These are phyloP conservation scores for Rhizoglyphus robini DNA, from an alignment of 1,140 invertebrate species.

Conservation along the genomic window DNA sequence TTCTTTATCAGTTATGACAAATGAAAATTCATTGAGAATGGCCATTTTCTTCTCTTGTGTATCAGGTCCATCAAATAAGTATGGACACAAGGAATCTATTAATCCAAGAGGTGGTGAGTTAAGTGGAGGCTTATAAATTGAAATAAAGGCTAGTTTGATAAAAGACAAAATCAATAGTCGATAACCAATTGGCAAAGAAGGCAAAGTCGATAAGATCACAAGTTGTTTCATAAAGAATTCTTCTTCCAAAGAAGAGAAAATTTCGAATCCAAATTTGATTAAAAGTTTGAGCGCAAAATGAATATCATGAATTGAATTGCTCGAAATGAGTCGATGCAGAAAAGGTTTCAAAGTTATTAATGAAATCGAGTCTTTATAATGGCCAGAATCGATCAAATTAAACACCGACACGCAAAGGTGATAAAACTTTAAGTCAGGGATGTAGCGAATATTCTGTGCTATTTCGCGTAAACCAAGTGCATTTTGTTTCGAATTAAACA, in stretches of 20 bases:
- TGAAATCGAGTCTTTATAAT: slow-evolving; percentile 7
- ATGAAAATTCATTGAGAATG: slow-evolving; percentile 19
- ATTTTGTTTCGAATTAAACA: slow-evolving; percentile 4
- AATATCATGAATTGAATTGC: slow-evolving; percentile 15
- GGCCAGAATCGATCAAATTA: background rate
- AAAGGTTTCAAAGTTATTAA: slow-evolving; percentile 21
- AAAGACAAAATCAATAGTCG: slow-evolving; percentile 24
- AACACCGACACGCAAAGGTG: background rate
- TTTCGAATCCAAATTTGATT: slow-evolving; percentile 20
- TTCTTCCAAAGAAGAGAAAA: slow-evolving; percentile 24
- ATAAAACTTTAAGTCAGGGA: background rate
- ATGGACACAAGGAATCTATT: slow-evolving; percentile 7
- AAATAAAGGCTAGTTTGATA: slow-evolving; percentile 1
- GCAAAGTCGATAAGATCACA: slow-evolving; percentile 20
- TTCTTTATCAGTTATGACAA: slow-evolving; percentile 9
- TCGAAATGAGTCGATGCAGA: slow-evolving; percentile 4
- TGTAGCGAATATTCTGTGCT: background rate
- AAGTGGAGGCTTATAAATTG: slow-evolving; percentile 11
- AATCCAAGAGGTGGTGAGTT: slow-evolving; percentile 10
- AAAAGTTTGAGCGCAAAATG: slow-evolving; percentile 19
- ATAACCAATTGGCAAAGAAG: slow-evolving; percentile 23
- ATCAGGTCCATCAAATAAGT: slow-evolving; percentile 26
- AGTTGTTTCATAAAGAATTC: slow-evolving; percentile 23
- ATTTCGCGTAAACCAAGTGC: background rate
- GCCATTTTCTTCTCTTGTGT: slow-evolving; percentile 26